Evolutionary conservation across 2,888 invertebrate genomes (phyloP), one percentile per base, ranked within the genome.

Genomic region (Drosophila anceps): DNA sequence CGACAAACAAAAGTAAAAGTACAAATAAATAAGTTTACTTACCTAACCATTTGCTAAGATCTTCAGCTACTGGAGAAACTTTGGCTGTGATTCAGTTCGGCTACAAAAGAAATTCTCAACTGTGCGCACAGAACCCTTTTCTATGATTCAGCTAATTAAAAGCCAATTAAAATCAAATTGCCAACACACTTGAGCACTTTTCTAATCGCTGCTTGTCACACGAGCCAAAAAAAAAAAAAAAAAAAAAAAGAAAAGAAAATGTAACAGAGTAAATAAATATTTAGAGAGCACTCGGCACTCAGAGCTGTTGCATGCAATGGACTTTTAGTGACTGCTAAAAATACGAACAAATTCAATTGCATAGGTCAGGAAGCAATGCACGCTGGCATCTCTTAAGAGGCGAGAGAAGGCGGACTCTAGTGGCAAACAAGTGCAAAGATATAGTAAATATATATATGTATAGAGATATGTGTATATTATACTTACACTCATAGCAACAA

Each of bases 291-390:
- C 43, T 33, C 37, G 37, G 1, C 12, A 3, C 20, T 43, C 33
- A 33, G 24, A 29, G 31, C 46, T 5, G 18, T n/a, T 41, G 51
- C 57, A 64, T 51, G 41, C 46, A 51, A 64, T 46, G 43, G 59
- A 50, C 54, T 65, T 46, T 51, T 29, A 65, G 29, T 37, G 57
- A n/a, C 39, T 31, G 76, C 61, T 61, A 73, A 66, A 79, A 67
- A 79, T 69, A 78, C 37, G 9, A 39, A 24, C 59, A 48, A 65
- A 60, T 66, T 48, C 51, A 76, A 62, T 73, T 66, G 62, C 59
- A 78, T 78, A 78, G 76, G 73, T 76, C 75, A 76, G 72, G 46
- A 71, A 59, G 75, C 72, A 71, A 41, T 37, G 66, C 5, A 44
- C 76, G 50, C 41, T 29, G 18, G 43, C 54, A 59, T 43, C 54